Base-by-base conservation (phyloP, 2,113 vertebrate species). In the Psephotus haematonotus region DNA sequence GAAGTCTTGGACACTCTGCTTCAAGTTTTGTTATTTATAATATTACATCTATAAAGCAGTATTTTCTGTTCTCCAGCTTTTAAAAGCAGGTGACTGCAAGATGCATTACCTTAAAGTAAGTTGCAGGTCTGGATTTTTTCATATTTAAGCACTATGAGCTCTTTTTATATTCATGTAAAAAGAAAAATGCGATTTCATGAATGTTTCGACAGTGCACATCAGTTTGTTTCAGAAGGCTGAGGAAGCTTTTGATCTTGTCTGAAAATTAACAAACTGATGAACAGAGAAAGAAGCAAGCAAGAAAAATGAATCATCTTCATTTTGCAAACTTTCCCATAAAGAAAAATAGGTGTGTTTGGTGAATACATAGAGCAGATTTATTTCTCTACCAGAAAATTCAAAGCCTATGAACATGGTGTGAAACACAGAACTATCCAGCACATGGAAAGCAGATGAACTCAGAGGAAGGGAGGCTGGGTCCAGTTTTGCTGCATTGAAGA, bases 221-320 rank as follows among this genome's bases (percentile, higher is more conserved):
- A 59, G 3, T 77, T 95, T 79, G 82, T 77, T 93, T 88, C 68
- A 81, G 72, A 83, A 92, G 33, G 8, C 29, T 71, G 55, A 86
- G 20, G n/a, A 83, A 94, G 68, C 68, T 78, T 96, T 94, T 96
- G 85, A 93, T 96, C 71, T 88, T 89, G 33, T 78, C 59, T 68
- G 47, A 86, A 88, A 91, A 90, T 88, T 88, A 91, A 94, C 70
- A 69, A 85, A 86, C 50, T 88, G 46, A 22, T 91, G 84, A 88
- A 90, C 28, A 85, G 60, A 70, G 93, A 82, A 91, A 63, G 53
- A 82, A 88, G 24, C 0, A 33, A 65, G 22, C 3, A 71, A 83
- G 27, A 41, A 77, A 86, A 88, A 74, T 69, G 90, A 41, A 29
- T 10, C 17, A 57, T 46, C 9, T 47, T 82, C 4, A 43, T 75